Percentiles rank a stretch among this genome's conserved stretches.
Conservation (phyloP, 2,888 invertebrate genomes). For the Hybos culiciformis region DNA sequence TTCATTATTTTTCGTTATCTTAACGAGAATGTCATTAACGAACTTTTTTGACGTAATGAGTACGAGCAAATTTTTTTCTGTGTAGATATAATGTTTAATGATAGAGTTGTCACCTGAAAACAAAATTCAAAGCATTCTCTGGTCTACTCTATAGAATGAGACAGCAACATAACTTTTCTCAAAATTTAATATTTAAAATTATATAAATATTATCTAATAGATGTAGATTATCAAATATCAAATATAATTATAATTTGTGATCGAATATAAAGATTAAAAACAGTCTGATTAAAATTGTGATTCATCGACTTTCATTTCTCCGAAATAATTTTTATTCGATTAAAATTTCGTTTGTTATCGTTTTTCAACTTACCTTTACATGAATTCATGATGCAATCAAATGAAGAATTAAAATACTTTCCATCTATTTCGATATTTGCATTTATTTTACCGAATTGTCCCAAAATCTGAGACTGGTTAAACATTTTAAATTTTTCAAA, state of each 20-base stretch:
- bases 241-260: too few relatives aligned
- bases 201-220: background rate
- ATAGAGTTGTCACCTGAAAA: background rate
- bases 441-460: conserved; percentile 46
- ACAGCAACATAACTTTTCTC: background rate
- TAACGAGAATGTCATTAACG: too few relatives aligned
- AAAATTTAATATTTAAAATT: background rate
- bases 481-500: conserved; percentile 47
- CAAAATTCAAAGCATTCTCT: background rate
- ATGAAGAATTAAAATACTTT: conserved; percentile 35
- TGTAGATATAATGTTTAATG: conserved; percentile 35
- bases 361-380: background rate
- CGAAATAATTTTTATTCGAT: background rate
- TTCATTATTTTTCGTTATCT: too few relatives aligned
- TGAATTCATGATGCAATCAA: conserved; percentile 46
- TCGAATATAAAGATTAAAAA: too few relatives aligned
- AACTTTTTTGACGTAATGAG: too few relatives aligned
- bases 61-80: too few relatives aligned
- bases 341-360: background rate
- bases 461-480: background rate
- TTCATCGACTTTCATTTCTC: background rate
- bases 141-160: background rate
- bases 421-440: conserved; percentile 44
- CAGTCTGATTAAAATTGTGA: background rate
- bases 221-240: too few relatives aligned